These are phyloP conservation scores for Drosophila equinoxialis DNA, from an alignment of 1,140 invertebrate genomes.

Conservation along the genomic window DNA sequence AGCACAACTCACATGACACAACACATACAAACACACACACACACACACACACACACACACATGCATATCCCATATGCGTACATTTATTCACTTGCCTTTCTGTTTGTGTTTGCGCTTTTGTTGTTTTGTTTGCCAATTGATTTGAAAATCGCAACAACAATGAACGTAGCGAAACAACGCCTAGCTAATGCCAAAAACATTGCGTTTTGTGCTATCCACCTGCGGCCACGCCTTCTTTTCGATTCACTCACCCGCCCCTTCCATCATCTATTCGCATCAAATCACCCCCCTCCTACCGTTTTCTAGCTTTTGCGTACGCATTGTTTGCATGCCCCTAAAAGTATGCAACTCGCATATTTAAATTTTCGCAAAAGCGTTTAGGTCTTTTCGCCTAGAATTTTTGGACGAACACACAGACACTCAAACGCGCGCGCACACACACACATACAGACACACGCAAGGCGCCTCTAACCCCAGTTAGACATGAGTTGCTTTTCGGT, in stretches of 20 bases:
- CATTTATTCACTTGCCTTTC: constrained; percentile 20
- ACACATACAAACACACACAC: constrained; percentile 32
- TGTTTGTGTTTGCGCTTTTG: constrained; percentile 78
- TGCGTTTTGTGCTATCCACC: constrained; percentile 31
- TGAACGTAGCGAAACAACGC: constrained; percentile 26
- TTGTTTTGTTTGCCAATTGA: constrained; percentile 78
- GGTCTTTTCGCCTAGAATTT: constrained; percentile 30
- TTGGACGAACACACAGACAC: constrained; percentile 21
- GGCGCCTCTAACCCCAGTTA: neutral
- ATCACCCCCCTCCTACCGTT: neutral
- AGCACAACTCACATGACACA: constrained; percentile 61
- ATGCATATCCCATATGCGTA: constrained; percentile 4
- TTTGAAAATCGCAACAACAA: constrained; percentile 69
- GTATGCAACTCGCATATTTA: constrained; percentile 74
- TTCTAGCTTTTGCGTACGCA: constrained; percentile 46
- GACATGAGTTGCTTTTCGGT: neutral
- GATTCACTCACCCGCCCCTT: neutral
- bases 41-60: constrained; percentile 22
- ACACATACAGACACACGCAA: constrained; percentile 2
- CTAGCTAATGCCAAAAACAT: constrained; percentile 65
- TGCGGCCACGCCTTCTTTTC: neutral
- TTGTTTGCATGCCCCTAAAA: constrained; percentile 70
- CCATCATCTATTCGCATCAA: no score
- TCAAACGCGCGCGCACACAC: constrained; percentile 2
- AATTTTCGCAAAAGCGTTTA: constrained; percentile 57